Base-by-base conservation (phyloP, 1,140 invertebrate species). In the Trachymyrmex cornetzi region DNA sequence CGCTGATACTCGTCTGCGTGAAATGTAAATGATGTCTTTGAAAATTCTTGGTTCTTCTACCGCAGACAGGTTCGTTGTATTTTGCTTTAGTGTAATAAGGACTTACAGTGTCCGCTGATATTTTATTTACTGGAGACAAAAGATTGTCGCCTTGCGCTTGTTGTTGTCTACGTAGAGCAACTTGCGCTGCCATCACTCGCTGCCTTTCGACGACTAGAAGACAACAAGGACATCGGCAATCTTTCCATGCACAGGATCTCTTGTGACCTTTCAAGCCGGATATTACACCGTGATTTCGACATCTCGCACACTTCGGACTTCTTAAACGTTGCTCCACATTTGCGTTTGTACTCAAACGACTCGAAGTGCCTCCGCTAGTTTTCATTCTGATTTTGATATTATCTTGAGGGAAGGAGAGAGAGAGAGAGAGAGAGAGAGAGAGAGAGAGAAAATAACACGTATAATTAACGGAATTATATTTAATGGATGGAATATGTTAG, bases 261-360 rank as follows among this genome's bases (percentile, higher is more conserved):
- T 98, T 99, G 95, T 99, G 98, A 16, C 98, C 98, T 93, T 98
- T 98, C 67, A 99, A 95, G 90, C 98, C 97, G 0, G 98, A 98
- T 86, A 98, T 98, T 11, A 98, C 97, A 0, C 98, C 98, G 91
- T 99, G 98, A 93, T 99, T 99, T 59, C 98, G 95, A 91, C 98
- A 99, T 11, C 98, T 95, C 0, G 98, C 98, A 93, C 98, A 99
- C 95, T 98, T 98, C 12, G 98, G 98, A 30, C 97, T 98, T 53
- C 98, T 93, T 38, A 97, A 80, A 63, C 94, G 92, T 77, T 94
- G 93, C 59, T 95, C 94, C 3, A 88, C 53, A 3, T 61, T 79
- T 5, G 77, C 59, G 9, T 44, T 44, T 6, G 82, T 24, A 34
- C 57, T 87, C 38, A 67, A 48, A 55, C 86, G 88, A 72, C 14